Evolutionary conservation across 2,113 vertebrate species (phyloP).

Genomic region (Ascaphus truei): DNA sequence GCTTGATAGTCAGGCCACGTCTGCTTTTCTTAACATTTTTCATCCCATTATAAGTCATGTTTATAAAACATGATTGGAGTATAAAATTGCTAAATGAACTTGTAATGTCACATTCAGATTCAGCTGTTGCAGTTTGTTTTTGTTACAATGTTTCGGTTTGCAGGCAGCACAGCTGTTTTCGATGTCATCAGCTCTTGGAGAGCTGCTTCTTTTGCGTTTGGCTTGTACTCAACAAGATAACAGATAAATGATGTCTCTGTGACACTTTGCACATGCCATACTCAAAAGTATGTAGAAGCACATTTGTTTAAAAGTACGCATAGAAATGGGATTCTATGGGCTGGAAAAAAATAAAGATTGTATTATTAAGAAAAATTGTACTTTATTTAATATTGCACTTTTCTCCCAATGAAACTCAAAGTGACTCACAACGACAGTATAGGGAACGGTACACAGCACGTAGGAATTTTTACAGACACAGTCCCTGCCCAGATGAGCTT

Average conservation of each 20-base stretch:
- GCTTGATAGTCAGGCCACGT: neutral
- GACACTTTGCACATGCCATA: constrained; percentile 15
- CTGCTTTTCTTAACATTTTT: constrained; percentile 23
- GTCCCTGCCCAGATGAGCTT: too few relatives aligned
- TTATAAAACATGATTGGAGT: constrained; percentile 26
- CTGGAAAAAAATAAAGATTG: too few relatives aligned
- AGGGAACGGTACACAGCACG: too few relatives aligned
- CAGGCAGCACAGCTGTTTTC: constrained; percentile 26
- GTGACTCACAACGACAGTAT: too few relatives aligned
- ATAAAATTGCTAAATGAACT: constrained; percentile 30
- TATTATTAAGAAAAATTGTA: too few relatives aligned
- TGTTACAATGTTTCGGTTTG: constrained; percentile 2
- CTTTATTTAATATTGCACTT: too few relatives aligned
- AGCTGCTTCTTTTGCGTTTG: constrained; percentile 6
- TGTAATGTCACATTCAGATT: constrained; percentile 26
- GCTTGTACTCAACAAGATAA: constrained; percentile 12
- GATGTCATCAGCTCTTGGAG: constrained; percentile 20
- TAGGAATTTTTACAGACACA: too few relatives aligned
- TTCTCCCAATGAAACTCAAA: too few relatives aligned
- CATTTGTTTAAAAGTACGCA: too few relatives aligned
- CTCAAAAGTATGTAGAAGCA: neutral
- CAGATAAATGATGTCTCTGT: constrained; percentile 25
- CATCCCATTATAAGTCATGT: constrained; percentile 25
- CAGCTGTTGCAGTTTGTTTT: constrained; percentile 30
- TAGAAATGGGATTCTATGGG: too few relatives aligned